Evolutionary conservation across 2,113 vertebrate genomes (phyloP), one percentile per base, ranked within the genome.

Genomic region (Leucopsar rothschildi): DNA sequence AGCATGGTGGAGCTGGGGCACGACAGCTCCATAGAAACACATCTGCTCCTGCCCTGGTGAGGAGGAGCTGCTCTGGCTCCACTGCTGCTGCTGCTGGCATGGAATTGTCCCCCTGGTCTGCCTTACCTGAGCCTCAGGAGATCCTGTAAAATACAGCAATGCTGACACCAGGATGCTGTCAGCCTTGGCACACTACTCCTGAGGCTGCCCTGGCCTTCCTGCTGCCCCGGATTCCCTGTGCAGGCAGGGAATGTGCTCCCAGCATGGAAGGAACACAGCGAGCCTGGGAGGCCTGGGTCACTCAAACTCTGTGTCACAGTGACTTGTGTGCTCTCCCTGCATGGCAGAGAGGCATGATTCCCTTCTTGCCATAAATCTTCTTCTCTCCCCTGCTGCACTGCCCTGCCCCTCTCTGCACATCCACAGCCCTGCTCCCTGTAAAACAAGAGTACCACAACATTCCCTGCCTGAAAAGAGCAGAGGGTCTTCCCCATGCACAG

Each of bases 391-490:
- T 72, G 31, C 61, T 64, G 2, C 16, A 2, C 17, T 4, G 2
- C 76, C 28, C 63, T 60, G 47, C 29, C 50, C 11, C 11, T 47
- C 60, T 28, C 57, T 53, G 53, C 20, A 11, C 59, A 17, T 7
- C 73, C 1, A 0, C 0, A 47, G 49, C n/a, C n/a, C n/a, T 22
- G 60, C 29, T 70, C 39, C n/a, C 29, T n/a, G 2, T 8, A 20
- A 52, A 56, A 9, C 53, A 83, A 55, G 7, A 55, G 27, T 5
- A 0, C 14, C 4, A 18, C 39, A 37, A 9, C 27, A 3, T 11
- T 1, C 21, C 44, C 24, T 28, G 14, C 5, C 69, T 24, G 82
- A 45, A n/a, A 29, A 27, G 64, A 69, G 50, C 53, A 29, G 18
- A 0, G 18, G 45, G 37, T 49, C 73, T 49, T 77, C 21, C 40